phyloP scores from a whole-genome alignment of 2,113 vertebrate species.

The Egretta garzetta region DNA sequence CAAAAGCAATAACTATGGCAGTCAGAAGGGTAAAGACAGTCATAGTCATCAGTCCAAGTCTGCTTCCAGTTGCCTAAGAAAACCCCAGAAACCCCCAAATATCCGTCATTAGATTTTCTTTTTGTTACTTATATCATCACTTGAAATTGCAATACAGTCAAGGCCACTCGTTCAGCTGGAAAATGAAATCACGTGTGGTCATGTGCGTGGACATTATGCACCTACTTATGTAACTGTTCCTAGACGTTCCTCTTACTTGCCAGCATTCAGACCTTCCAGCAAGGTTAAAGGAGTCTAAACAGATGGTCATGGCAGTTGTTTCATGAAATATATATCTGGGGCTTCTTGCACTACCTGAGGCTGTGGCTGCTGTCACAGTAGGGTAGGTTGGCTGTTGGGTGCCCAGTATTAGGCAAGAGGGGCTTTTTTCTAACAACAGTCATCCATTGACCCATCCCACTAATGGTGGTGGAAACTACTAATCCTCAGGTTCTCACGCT shows the following conservation, averaged over 20 bases:
- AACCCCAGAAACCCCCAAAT: neutral
- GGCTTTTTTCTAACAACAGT: neutral
- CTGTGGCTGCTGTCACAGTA: neutral
- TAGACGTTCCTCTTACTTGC: neutral
- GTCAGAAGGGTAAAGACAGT: slow-evolving; percentile 49
- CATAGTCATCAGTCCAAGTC: slow-evolving; percentile 65
- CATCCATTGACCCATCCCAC: neutral
- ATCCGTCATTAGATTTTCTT: neutral
- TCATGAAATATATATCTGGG: neutral
- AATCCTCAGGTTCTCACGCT: neutral
- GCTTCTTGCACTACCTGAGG: neutral
- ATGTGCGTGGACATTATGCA: accelerated
- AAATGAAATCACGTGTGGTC: accelerated
- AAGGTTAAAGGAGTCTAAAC: neutral
- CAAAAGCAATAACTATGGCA: slow-evolving; percentile 73
- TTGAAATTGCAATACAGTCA: neutral
- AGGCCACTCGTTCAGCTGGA: neutral
- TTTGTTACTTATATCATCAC: neutral
- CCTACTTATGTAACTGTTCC: neutral
- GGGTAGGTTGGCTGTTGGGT: accelerated
- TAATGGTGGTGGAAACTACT: neutral
- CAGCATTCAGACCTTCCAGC: neutral
- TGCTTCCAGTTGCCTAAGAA: slow-evolving; percentile 70
- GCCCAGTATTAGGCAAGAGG: neutral
- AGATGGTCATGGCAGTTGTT: accelerated